Percentiles rank a stretch among this genome's conserved stretches.
These are phyloP conservation scores for Antedon mediterranea DNA, from an alignment of 53 echinoderm and acorn worm species.

Conservation along the genomic window DNA sequence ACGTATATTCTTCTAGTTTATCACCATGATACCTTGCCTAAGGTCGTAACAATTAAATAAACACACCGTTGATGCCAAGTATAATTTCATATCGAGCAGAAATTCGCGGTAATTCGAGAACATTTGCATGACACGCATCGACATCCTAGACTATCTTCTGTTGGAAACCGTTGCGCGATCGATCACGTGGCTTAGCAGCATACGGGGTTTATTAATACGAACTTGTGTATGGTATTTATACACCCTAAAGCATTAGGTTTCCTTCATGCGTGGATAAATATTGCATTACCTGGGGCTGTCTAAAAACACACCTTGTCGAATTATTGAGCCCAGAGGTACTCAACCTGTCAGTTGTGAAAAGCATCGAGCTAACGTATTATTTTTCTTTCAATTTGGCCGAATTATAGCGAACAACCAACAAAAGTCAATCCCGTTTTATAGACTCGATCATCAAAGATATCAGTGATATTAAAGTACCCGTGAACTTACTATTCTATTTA, in stretches of 20 bases:
- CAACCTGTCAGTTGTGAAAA: neutral
- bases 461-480: neutral
- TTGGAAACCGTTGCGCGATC: neutral
- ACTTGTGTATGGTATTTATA: neutral
- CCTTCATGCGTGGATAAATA: neutral
- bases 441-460: neutral
- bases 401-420: neutral
- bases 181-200: neutral
- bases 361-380: neutral
- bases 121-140: neutral
- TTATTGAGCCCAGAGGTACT: neutral
- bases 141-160: neutral
- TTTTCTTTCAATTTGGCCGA: neutral
- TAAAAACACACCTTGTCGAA: slow-evolving; percentile 1
- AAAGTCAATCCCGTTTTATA: neutral
- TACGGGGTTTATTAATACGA: neutral
- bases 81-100: neutral
- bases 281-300: neutral
- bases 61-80: neutral
- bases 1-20: neutral
- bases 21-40: neutral
- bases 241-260: neutral
- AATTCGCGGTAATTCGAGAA: neutral
- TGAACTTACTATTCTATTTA: neutral
- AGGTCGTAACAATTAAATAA: neutral